A percentile compares a stretch with the other conserved stretches of the same genome.
Evolutionary conservation across 2,113 vertebrate species (phyloP).

Genomic region (Stictonetta naevosa): DNA sequence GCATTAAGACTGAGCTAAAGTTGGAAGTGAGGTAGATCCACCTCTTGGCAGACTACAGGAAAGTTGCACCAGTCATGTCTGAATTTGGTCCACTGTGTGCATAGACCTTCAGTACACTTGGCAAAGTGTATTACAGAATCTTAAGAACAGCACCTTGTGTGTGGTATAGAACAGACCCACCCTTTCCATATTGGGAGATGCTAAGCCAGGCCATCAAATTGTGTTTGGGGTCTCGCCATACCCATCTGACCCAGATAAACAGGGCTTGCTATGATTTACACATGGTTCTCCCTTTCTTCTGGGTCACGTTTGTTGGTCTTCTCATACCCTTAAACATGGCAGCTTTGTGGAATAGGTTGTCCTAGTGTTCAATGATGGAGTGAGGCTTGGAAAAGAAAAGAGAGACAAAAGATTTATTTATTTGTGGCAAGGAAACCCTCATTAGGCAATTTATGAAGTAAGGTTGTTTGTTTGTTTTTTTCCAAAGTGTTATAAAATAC

Average conservation of each 20-base stretch:
- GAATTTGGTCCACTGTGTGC: background rate
- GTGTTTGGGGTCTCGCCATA: background rate
- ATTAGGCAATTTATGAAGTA: background rate
- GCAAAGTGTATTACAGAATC: background rate
- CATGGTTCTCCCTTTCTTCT: background rate
- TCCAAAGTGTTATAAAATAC: background rate
- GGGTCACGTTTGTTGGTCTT: background rate
- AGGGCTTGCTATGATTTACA: background rate
- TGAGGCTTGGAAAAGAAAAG: background rate
- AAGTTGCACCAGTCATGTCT: background rate
- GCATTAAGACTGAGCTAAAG: background rate
- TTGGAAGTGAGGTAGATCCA: background rate
- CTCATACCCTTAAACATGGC: background rate
- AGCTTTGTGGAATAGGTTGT: background rate
- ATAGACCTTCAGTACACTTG: background rate
- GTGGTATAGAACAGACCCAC: background rate
- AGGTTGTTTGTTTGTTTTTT: background rate
- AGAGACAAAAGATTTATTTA: background rate
- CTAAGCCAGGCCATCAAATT: background rate
- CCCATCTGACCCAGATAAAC: background rate
- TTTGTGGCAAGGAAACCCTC: background rate
- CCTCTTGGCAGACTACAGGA: background rate
- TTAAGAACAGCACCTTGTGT: background rate
- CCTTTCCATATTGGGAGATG: background rate
- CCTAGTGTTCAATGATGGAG: background rate